Percentiles rank a stretch among this genome's conserved stretches.
Evolutionary conservation across 2,797 vertebrate species (phyloP).

Genomic region (Knipowitschia caucasica): DNA sequence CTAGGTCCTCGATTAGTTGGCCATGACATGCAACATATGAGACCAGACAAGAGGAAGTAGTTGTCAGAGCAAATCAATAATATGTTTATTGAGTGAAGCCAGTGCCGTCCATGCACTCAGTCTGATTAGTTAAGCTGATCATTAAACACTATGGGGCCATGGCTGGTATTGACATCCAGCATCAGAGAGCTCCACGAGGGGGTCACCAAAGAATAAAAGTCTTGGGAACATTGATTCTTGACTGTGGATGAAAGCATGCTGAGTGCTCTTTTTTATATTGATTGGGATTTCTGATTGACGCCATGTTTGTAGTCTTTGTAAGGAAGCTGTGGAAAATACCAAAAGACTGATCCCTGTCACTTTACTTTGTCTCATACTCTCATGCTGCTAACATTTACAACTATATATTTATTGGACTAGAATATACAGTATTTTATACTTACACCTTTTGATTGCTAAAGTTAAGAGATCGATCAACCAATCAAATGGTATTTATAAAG

Average conservation of each 20-base stretch:
- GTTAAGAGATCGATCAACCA: no score
- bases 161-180: slow-evolving; percentile 50
- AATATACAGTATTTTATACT: no score
- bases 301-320: not conserved
- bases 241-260: slow-evolving; percentile 27
- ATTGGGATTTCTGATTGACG: not conserved
- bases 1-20: not conserved
- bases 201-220: slow-evolving; percentile 48
- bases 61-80: slow-evolving; percentile 50
- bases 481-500: no score
- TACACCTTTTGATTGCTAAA: no score
- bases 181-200: slow-evolving; percentile 39
- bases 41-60: slow-evolving; percentile 25
- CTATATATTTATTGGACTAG: no score
- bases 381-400: no score
- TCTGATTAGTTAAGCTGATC: slow-evolving; percentile 64
- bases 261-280: slow-evolving; percentile 3
- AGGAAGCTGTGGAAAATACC: no score
- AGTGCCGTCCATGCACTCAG: slow-evolving; percentile 63
- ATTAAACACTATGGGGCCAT: slow-evolving; percentile 52
- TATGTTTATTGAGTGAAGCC: slow-evolving; percentile 56
- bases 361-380: no score
- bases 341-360: no score
- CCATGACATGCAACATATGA: slow-evolving; percentile 18
- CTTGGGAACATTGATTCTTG: slow-evolving; percentile 43